phyloP scores from a whole-genome alignment of 1,140 invertebrate species.

The Tyrophagus putrescentiae region DNA sequence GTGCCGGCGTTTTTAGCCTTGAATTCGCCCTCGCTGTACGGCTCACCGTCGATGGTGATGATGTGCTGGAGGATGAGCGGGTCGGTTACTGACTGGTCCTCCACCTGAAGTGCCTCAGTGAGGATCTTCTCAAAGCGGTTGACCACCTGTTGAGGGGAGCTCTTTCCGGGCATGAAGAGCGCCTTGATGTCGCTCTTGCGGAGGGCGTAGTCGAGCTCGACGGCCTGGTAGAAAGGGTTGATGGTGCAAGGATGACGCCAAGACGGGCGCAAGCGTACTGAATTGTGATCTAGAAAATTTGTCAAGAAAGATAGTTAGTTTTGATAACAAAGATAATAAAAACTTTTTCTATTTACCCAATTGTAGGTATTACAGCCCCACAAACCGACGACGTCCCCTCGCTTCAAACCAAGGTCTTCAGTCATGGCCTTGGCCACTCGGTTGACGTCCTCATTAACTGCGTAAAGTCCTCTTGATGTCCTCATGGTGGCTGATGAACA shows the following conservation, averaged over 20 bases:
- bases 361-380: slow-evolving; percentile 23
- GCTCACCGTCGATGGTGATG: slow-evolving; percentile 10
- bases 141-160: slow-evolving; percentile 9
- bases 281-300: slow-evolving; percentile 7
- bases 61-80: slow-evolving; percentile 10
- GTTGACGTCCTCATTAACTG: slow-evolving; percentile 23
- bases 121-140: slow-evolving; percentile 20
- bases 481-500: slow-evolving; percentile 22
- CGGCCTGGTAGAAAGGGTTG: slow-evolving; percentile 23
- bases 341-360: slow-evolving; percentile 19
- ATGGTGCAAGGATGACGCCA: slow-evolving; percentile 21
- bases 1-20: neutral
- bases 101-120: neutral
- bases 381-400: slow-evolving; percentile 22
- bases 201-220: slow-evolving; percentile 22
- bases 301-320: no score
- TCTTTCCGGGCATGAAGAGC: slow-evolving; percentile 22
- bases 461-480: slow-evolving; percentile 21
- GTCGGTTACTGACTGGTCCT: no score
- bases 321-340: no score
- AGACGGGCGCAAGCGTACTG: slow-evolving; percentile 21
- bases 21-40: neutral
- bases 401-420: slow-evolving; percentile 10
- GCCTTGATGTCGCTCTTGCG: slow-evolving; percentile 17
- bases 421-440: slow-evolving; percentile 17